A percentile compares a stretch with the other conserved stretches of the same genome.
Evolutionary conservation across 2,797 vertebrate genomes (phyloP).

Genomic region (Vultur gryphus): DNA sequence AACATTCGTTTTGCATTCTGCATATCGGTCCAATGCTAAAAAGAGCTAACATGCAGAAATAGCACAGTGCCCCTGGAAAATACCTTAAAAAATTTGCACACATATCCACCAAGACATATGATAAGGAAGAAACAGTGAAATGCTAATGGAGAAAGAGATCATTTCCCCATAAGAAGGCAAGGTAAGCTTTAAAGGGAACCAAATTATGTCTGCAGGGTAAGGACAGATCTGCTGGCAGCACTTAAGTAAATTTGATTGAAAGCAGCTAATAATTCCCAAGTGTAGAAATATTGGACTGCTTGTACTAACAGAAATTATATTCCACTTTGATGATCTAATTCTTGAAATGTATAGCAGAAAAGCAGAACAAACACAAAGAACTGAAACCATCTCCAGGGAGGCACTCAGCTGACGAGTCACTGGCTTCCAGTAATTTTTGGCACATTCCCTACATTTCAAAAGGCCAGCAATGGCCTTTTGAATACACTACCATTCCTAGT

Average conservation of each 20-base stretch:
- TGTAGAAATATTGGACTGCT: constrained; percentile 4
- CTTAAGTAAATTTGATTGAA: constrained; percentile 13
- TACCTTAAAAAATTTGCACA: neutral
- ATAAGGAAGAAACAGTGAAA: neutral
- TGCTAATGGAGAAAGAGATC: neutral
- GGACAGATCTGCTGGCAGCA: neutral
- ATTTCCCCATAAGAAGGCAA: neutral
- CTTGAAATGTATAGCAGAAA: constrained; percentile 3
- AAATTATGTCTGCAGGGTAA: neutral
- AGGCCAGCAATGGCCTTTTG: neutral
- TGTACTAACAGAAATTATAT: constrained; percentile 1
- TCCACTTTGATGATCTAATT: constrained; percentile 15
- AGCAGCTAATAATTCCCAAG: constrained; percentile 1
- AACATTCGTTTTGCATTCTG: neutral
- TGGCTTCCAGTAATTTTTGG: neutral
- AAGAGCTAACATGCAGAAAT: neutral
- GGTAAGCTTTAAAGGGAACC: neutral
- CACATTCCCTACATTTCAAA: neutral
- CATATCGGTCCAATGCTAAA: neutral
- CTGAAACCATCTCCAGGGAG: neutral
- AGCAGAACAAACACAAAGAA: neutral
- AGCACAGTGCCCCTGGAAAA: neutral
- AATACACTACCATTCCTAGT: too few relatives aligned
- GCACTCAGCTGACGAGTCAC: neutral
- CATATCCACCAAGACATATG: neutral